phyloP scores from a whole-genome alignment of 2,797 vertebrate species.

The Rhyacichthys aspro region DNA sequence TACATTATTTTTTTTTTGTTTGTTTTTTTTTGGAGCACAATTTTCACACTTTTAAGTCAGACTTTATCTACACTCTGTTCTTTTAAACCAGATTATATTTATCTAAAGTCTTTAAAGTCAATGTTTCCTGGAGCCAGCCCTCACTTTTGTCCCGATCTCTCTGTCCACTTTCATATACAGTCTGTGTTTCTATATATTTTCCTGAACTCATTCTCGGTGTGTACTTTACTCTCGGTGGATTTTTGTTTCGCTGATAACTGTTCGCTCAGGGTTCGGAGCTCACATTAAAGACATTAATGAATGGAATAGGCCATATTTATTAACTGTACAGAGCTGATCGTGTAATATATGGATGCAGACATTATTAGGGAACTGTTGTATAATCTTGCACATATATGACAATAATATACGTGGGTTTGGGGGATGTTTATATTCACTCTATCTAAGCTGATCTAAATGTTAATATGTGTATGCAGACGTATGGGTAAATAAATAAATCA shows the following conservation, averaged over 20 bases:
- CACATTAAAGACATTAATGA: slow-evolving; percentile 28
- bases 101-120: too few species aligned
- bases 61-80: too few species aligned
- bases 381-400: slow-evolving; percentile 70
- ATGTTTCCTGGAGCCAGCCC: too few species aligned
- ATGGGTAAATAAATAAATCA: slow-evolving; percentile 75
- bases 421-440: slow-evolving; percentile 82
- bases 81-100: too few species aligned
- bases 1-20: too few species aligned
- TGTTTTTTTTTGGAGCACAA: too few species aligned
- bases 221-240: slow-evolving; percentile 63
- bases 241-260: slow-evolving; percentile 32
- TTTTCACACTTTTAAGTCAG: too few species aligned
- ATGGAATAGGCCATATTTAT: slow-evolving; percentile 68
- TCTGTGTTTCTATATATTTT: background rate
- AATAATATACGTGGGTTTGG: slow-evolving; percentile 72
- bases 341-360: slow-evolving; percentile 73
- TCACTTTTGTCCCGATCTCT: too few species aligned
- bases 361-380: slow-evolving; percentile 58
- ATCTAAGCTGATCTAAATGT: slow-evolving; percentile 75
- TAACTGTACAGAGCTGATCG: slow-evolving; percentile 58
- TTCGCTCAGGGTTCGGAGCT: slow-evolving; percentile 64
- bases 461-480: slow-evolving; percentile 76
- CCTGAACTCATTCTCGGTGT: slow-evolving; percentile 35
- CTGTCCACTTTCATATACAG: too few species aligned